phyloP scores from a whole-genome alignment of 2,113 vertebrate genomes.

The Thalassoma bifasciatum region DNA sequence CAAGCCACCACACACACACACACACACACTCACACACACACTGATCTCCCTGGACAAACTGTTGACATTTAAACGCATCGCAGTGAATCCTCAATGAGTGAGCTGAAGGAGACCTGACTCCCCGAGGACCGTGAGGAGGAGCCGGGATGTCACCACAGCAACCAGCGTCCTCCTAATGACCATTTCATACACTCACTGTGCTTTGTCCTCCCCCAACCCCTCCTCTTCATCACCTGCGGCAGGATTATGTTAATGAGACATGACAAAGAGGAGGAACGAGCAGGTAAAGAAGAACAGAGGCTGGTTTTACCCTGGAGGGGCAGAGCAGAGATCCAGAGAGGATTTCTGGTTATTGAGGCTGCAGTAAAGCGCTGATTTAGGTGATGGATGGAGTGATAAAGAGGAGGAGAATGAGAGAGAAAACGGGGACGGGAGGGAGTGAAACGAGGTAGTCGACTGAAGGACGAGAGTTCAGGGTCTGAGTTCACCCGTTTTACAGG shows the following conservation, averaged over 20 bases:
- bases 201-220: background rate
- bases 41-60: constrained; percentile 3
- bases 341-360: constrained; percentile 15
- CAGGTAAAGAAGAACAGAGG: background rate
- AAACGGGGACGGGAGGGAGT: background rate
- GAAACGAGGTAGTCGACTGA: constrained; percentile 2
- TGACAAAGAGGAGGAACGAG: background rate
- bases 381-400: constrained; percentile 61
- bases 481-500: constrained; percentile 15
- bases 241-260: constrained; percentile 22
- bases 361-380: constrained; percentile 35
- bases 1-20: background rate
- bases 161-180: constrained; percentile 14
- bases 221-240: background rate
- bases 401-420: constrained; percentile 24
- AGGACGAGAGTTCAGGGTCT: constrained; percentile 46
- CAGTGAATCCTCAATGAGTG: constrained; percentile 22
- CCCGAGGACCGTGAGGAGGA: background rate
- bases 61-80: constrained; percentile 31
- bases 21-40: background rate
- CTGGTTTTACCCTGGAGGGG: background rate
- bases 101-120: constrained; percentile 4
- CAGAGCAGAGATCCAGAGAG: background rate
- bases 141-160: background rate
- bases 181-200: background rate